Percentiles rank a stretch among this genome's conserved stretches.
phyloP scores from a whole-genome alignment of 2,797 vertebrate species.

The Apodemus agrarius region DNA sequence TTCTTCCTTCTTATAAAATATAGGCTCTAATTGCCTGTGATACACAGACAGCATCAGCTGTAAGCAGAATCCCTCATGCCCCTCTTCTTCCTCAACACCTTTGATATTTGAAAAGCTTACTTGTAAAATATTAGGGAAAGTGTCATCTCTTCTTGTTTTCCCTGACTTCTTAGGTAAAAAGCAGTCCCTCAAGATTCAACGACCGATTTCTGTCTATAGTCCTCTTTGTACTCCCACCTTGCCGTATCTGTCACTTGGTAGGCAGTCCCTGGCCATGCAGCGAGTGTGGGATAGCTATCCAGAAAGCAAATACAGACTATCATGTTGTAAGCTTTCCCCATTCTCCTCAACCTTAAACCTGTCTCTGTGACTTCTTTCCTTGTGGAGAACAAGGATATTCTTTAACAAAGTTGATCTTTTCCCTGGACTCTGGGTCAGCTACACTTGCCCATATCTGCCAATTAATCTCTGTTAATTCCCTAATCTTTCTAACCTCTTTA shows the following conservation, averaged over 20 bases:
- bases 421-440: background rate
- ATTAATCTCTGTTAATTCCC: background rate
- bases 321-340: background rate
- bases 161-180: background rate
- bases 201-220: background rate
- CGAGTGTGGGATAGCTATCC: background rate
- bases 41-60: background rate
- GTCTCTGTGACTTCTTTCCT: background rate
- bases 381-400: background rate
- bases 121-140: background rate
- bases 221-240: background rate
- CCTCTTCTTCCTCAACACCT: background rate
- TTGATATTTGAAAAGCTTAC: background rate
- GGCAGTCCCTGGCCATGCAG: background rate
- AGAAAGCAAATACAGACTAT: background rate
- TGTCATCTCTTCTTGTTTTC: background rate
- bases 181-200: background rate
- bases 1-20: background rate
- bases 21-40: background rate
- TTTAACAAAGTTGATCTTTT: background rate
- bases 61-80: background rate
- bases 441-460: background rate
- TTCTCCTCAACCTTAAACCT: background rate
- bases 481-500: background rate
- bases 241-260: background rate